Percentiles rank a stretch among this genome's conserved stretches.
Conservation (phyloP, 2,113 vertebrate species). For the Cyprinodon tularosa region DNA sequence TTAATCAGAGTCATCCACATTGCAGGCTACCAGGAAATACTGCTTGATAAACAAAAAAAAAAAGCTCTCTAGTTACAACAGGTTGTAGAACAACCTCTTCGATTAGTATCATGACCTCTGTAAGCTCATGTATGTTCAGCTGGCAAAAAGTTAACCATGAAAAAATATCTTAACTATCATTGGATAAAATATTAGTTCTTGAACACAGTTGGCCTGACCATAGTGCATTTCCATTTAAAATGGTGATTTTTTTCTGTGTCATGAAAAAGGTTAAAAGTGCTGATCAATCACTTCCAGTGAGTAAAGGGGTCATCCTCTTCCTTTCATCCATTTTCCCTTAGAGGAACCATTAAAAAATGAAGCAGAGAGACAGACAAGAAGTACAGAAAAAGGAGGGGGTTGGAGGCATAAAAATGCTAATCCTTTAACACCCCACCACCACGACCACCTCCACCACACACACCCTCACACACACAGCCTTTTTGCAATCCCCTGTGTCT, state of each 20-base stretch:
- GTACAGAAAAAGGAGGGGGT: slow-evolving; percentile 47
- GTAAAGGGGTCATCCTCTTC: slow-evolving; percentile 67
- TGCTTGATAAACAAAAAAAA: slow-evolving; percentile 63
- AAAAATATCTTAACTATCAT: slow-evolving; percentile 19
- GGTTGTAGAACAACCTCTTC: slow-evolving; percentile 34
- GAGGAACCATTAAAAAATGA: slow-evolving; percentile 59
- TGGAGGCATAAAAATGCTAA: slow-evolving; percentile 75
- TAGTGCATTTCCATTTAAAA: slow-evolving; percentile 47
- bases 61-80: slow-evolving; percentile 49
- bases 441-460: not conserved
- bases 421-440: slow-evolving; percentile 49
- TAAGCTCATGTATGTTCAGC: slow-evolving; percentile 33
- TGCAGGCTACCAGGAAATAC: slow-evolving; percentile 62
- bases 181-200: slow-evolving; percentile 21
- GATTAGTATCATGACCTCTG: not conserved
- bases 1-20: slow-evolving; percentile 72
- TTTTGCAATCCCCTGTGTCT: slow-evolving; percentile 61
- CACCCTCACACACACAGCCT: not conserved
- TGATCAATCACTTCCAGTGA: slow-evolving; percentile 74
- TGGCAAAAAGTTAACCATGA: slow-evolving; percentile 21
- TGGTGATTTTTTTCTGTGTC: slow-evolving; percentile 38
- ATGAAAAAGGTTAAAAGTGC: slow-evolving; percentile 60
- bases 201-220: slow-evolving; percentile 35
- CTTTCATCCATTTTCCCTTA: slow-evolving; percentile 68
- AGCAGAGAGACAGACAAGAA: slow-evolving; percentile 52